These are phyloP conservation scores for Syndactyla subalaris DNA, from an alignment of 2,797 vertebrate species.

Conservation along the genomic window DNA sequence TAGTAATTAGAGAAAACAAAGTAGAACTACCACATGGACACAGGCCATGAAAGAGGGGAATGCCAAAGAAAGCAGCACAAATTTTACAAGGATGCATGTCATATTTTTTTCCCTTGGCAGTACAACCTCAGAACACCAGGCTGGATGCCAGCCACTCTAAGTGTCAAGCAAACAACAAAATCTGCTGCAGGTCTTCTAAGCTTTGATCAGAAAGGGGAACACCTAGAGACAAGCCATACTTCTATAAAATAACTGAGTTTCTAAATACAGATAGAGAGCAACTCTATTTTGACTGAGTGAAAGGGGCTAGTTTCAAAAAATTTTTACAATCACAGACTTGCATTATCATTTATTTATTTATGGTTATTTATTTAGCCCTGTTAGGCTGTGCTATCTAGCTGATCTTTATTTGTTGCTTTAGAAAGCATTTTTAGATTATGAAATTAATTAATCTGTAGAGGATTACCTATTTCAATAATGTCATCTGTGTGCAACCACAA, in stretches of 20 bases:
- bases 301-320: background rate
- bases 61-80: constrained; percentile 64
- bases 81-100: constrained; percentile 26
- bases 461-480: constrained; percentile 17
- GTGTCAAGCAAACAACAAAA: background rate
- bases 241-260: background rate
- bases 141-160: background rate
- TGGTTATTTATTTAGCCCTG: background rate
- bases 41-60: background rate
- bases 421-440: background rate
- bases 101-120: constrained; percentile 54
- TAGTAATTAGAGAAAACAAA: constrained; percentile 72
- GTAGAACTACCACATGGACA: constrained; percentile 54
- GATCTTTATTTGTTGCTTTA: background rate
- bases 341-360: background rate
- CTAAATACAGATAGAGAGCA: background rate
- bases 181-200: background rate
- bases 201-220: background rate
- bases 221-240: background rate
- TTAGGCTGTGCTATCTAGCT: background rate
- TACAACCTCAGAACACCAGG: constrained; percentile 32
- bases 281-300: background rate
- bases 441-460: constrained; percentile 37
- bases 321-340: background rate
- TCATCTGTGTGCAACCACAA: background rate